Evolutionary conservation across 2,113 vertebrate species (phyloP).

Genomic region (Acrocephalus kingi): DNA sequence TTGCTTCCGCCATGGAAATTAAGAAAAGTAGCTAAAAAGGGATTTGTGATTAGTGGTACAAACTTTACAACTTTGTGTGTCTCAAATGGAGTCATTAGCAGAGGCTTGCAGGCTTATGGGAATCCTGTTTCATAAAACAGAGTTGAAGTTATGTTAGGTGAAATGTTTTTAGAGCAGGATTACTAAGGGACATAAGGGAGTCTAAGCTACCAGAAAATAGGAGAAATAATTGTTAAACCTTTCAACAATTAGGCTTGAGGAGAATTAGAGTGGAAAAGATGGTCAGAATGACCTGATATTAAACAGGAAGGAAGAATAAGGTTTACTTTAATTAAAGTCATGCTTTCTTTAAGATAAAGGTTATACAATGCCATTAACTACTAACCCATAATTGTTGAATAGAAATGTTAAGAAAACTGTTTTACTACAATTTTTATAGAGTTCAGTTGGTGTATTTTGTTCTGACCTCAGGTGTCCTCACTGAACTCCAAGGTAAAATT

Average conservation of each 20-base stretch:
- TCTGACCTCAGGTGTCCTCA: not conserved
- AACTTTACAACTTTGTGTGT: not conserved
- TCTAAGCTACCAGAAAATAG: constrained; percentile 8
- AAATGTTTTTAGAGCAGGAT: not conserved
- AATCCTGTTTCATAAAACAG: not conserved
- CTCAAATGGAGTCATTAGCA: not conserved
- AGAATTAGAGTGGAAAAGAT: constrained; percentile 31
- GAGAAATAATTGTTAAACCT: constrained; percentile 10
- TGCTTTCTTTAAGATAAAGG: constrained; percentile 22
- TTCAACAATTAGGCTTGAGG: not conserved
- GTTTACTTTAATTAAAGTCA: constrained; percentile 35
- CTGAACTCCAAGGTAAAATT: not conserved
- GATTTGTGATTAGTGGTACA: not conserved
- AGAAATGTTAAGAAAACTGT: not conserved
- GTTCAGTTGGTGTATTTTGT: not conserved
- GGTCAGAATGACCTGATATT: constrained; percentile 30
- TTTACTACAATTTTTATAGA: not conserved
- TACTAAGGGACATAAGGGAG: not conserved
- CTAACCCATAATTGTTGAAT: not conserved
- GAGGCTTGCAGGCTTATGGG: not conserved
- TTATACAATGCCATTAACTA: not conserved
- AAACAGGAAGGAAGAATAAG: constrained; percentile 1
- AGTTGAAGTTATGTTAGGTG: not conserved
- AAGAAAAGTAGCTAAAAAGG: not conserved
- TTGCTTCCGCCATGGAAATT: not conserved